These are phyloP conservation scores for Netelia melanura DNA, from an alignment of 2,888 invertebrate genomes.

Conservation along the genomic window DNA sequence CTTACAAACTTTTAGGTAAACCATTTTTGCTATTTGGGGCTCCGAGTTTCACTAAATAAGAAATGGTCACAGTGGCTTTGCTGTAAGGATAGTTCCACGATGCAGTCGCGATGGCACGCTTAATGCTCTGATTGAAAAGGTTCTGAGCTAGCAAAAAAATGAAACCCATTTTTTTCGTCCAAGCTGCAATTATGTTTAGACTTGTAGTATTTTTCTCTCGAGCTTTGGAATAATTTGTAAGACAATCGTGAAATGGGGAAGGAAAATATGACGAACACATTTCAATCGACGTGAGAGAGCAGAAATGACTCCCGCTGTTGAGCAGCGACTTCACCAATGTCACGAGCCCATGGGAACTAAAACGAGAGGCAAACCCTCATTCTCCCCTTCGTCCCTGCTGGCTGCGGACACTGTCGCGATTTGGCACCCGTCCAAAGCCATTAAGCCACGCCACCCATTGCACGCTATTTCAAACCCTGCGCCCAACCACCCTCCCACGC, in stretches of 20 bases:
- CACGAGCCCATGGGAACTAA: constrained; percentile 67
- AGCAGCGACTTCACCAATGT: constrained; percentile 63
- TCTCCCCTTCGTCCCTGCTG: neutral
- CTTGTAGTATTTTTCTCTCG: neutral
- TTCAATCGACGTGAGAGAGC: constrained; percentile 76
- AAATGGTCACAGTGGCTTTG: too few species aligned
- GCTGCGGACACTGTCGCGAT: constrained; percentile 71
- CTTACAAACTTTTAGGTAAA: constrained; percentile 32
- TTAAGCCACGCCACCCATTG: constrained; percentile 76
- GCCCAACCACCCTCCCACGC: constrained; percentile 31
- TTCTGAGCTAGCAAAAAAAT: too few species aligned
- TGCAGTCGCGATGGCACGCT: too few species aligned
- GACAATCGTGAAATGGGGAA: constrained; percentile 51
- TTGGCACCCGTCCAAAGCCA: constrained; percentile 80
- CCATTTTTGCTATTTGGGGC: neutral
- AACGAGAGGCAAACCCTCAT: constrained; percentile 29
- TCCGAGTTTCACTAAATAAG: neutral
- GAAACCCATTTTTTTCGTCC: too few species aligned
- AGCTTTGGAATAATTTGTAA: constrained; percentile 53
- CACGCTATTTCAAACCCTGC: constrained; percentile 68
- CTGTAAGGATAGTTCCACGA: too few species aligned
- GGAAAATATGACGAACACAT: constrained; percentile 77
- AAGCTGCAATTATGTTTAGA: neutral
- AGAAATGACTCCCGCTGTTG: constrained; percentile 68
- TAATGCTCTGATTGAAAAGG: too few species aligned